phyloP scores from a whole-genome alignment of 2,113 vertebrate genomes.

The Periophthalmodon schlosseri region DNA sequence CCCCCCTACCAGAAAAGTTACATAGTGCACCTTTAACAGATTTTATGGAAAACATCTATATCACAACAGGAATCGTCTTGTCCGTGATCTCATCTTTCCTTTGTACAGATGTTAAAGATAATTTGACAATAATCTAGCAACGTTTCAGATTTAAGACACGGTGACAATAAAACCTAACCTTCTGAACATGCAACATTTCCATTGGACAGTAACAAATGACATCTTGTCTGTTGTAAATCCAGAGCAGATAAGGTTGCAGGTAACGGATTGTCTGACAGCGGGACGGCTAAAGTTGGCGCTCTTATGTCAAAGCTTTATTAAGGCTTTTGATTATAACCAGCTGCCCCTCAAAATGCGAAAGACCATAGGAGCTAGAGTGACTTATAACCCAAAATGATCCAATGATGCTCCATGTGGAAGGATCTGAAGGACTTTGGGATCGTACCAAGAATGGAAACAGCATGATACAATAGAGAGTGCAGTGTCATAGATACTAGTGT shows the following conservation, averaged over 20 bases:
- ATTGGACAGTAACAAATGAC: constrained; percentile 48
- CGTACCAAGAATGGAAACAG: constrained; percentile 35
- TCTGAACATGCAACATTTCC: constrained; percentile 34
- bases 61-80: constrained; percentile 24
- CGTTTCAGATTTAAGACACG: constrained; percentile 28
- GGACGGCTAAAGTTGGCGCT: constrained; percentile 43
- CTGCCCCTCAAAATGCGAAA: constrained; percentile 52
- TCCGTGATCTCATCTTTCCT: constrained; percentile 44
- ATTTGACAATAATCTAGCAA: constrained; percentile 51
- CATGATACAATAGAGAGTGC: constrained; percentile 28
- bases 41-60: not conserved
- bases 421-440: constrained; percentile 41
- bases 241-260: constrained; percentile 45
- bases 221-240: constrained; percentile 58
- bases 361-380: constrained; percentile 50
- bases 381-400: constrained; percentile 65
- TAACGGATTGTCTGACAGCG: constrained; percentile 56
- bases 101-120: constrained; percentile 40
- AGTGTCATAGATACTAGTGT: constrained; percentile 3
- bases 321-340: constrained; percentile 75
- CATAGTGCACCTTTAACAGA: too few relatives aligned
- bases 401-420: constrained; percentile 57
- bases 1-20: too few relatives aligned
- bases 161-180: constrained; percentile 55
- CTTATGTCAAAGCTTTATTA: constrained; percentile 68